phyloP scores from a whole-genome alignment of 2,113 vertebrate species.

The Ceratotherium simum region DNA sequence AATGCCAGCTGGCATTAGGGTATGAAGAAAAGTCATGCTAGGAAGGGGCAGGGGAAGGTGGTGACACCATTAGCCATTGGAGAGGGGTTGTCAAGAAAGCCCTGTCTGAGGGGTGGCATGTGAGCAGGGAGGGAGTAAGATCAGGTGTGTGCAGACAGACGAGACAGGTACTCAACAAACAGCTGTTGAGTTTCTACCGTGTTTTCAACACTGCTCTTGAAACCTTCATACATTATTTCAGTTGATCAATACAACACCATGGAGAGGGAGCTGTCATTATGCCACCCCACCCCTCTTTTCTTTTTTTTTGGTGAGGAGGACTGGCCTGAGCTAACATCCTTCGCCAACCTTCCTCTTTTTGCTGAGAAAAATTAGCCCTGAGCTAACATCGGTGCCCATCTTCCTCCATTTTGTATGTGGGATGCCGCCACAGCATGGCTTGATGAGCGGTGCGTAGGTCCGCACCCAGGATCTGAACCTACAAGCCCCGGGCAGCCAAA shows the following conservation, averaged over 20 bases:
- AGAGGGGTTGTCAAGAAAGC: not conserved
- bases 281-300: not conserved
- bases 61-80: fast-evolving
- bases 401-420: too few species aligned
- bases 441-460: too few species aligned
- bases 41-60: too few species aligned
- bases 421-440: too few species aligned
- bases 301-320: not conserved
- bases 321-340: too few species aligned
- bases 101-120: not conserved
- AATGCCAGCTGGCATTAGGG: not conserved
- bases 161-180: not conserved
- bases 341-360: too few species aligned
- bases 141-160: not conserved
- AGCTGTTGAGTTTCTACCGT: not conserved
- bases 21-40: not conserved
- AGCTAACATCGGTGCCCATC: too few species aligned
- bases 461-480: too few species aligned
- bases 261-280: not conserved
- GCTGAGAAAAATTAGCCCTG: too few species aligned
- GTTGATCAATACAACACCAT: fast-evolving
- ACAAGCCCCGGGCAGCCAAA: too few species aligned
- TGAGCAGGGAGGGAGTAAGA: fast-evolving
- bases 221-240: not conserved
- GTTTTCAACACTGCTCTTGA: not conserved